Conservation (phyloP, 2,797 vertebrate genomes). For the Mus minutoides region DNA sequence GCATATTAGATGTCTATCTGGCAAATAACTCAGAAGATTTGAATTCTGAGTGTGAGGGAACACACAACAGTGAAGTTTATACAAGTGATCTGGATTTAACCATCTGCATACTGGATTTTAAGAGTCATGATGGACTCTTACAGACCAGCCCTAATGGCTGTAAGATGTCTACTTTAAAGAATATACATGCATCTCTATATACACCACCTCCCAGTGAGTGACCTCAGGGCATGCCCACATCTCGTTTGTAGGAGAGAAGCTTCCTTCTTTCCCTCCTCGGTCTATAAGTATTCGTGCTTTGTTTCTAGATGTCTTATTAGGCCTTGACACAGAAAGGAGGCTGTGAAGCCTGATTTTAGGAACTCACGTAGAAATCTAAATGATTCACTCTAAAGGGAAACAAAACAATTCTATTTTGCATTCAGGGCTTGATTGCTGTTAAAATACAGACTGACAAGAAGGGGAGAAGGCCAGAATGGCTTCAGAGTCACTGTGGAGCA, state of each 20-base stretch:
- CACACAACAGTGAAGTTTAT: background rate
- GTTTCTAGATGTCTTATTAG: background rate
- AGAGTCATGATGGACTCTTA: background rate
- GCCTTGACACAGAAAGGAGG: background rate
- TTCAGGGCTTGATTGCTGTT: background rate
- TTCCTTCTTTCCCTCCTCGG: background rate
- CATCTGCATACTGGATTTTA: conserved; percentile 19
- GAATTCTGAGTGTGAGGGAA: background rate
- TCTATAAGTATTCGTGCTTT: background rate
- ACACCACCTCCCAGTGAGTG: background rate
- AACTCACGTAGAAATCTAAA: background rate
- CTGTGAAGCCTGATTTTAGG: background rate
- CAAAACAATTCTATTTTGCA: background rate
- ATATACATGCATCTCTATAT: background rate
- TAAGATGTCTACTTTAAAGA: background rate
- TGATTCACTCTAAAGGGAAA: background rate
- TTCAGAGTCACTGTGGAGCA: background rate
- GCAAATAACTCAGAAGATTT: background rate
- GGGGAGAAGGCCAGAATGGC: background rate
- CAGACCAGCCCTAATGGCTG: background rate
- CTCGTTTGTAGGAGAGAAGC: background rate
- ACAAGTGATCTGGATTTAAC: background rate
- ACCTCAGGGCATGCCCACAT: background rate
- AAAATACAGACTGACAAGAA: background rate
- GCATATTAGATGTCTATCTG: background rate